A percentile compares a stretch with the other conserved stretches of the same genome.
Conservation (phyloP, 2,888 invertebrate species). For the Helobdella robusta region DNA sequence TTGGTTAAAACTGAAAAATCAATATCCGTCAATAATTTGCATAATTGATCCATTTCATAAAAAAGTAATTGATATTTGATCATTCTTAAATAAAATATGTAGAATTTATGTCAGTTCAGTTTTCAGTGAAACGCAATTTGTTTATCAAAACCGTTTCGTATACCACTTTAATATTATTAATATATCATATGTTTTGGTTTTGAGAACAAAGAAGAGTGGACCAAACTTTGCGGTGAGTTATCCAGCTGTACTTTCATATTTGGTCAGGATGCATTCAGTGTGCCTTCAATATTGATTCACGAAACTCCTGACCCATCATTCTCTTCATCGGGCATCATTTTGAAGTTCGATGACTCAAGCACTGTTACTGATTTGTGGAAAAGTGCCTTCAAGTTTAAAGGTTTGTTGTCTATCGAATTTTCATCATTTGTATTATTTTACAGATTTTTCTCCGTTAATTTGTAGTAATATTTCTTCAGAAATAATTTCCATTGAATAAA, state of each 20-base stretch:
- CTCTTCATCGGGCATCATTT: slow-evolving; percentile 14
- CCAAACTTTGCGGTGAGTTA: slow-evolving; percentile 9
- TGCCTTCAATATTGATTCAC: background rate
- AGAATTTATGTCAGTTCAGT: no score
- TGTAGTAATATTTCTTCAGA: no score
- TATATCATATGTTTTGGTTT: background rate
- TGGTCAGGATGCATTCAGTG: background rate
- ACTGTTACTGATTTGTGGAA: slow-evolving; percentile 20
- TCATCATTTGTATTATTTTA: no score
- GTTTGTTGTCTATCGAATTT: no score
- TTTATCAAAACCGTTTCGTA: background rate
- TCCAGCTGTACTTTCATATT: slow-evolving; percentile 9
- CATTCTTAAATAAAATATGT: no score
- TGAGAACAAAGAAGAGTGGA: slow-evolving; percentile 20
- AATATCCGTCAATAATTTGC: slow-evolving; percentile 9
- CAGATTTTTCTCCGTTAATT: no score
- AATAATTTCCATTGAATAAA: no score
- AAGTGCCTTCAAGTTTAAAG: slow-evolving; percentile 10
- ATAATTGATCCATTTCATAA: slow-evolving; percentile 20
- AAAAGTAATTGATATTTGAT: no score
- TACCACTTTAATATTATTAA: background rate
- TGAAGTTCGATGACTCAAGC: background rate
- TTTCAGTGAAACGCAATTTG: no score
- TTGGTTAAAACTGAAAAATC: background rate
- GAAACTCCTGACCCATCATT: background rate